Conservation (phyloP, 1,140 invertebrate genomes). For the Apis laboriosa region DNA sequence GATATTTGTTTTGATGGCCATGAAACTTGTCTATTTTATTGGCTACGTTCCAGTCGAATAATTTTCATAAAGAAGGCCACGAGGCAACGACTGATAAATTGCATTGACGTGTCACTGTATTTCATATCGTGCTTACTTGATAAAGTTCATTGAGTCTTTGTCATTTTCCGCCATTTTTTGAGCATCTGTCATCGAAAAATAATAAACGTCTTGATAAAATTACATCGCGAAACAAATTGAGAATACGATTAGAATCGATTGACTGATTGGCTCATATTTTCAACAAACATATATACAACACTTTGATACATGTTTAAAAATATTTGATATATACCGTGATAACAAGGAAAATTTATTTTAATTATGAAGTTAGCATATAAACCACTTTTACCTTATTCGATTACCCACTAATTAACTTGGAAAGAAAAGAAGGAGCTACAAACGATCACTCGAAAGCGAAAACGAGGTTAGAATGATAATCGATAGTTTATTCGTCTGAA, state of each 20-base stretch:
- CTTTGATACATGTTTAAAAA: background rate
- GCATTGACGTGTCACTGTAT: conserved; percentile 64
- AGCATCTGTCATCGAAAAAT: conserved; percentile 63
- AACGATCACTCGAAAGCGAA: background rate
- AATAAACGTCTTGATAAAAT: conserved; percentile 52
- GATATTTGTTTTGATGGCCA: background rate
- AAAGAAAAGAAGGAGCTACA: background rate
- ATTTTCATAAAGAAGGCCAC: conserved; percentile 53
- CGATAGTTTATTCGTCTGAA: background rate
- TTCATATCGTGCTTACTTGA: conserved; percentile 44
- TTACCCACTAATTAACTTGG: conserved; percentile 26
- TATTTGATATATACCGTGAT: background rate
- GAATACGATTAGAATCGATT: background rate
- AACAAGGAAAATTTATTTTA: conserved; percentile 19
- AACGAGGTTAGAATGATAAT: background rate
- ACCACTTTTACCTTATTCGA: background rate
- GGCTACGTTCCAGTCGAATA: conserved; percentile 30
- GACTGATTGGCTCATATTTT: no score
- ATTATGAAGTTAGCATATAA: background rate
- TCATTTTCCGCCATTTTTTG: conserved; percentile 65
- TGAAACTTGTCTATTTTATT: conserved; percentile 31
- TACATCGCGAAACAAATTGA: conserved; percentile 45
- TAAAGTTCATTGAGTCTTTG: conserved; percentile 74
- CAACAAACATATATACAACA: background rate
- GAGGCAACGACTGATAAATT: conserved; percentile 66